phyloP scores from a whole-genome alignment of 2,797 vertebrate genomes.

The Siniperca scherzeri region DNA sequence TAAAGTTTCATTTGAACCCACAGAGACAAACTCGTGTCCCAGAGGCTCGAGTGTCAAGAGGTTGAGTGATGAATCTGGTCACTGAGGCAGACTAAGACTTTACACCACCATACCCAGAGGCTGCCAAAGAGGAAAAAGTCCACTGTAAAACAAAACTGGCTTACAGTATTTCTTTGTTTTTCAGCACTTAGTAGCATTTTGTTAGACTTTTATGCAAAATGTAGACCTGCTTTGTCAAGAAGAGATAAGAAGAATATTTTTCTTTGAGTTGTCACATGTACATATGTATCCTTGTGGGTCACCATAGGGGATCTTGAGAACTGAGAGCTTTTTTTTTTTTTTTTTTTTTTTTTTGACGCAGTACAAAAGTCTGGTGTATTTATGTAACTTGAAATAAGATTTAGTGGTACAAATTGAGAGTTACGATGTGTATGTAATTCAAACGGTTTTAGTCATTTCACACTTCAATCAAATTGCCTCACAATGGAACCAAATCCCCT shows the following conservation, averaged over 20 bases:
- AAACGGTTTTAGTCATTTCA: not conserved
- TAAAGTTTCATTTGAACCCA: conserved; percentile 45
- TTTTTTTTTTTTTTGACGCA: not conserved
- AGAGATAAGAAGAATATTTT: not conserved
- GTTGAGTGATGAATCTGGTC: conserved; percentile 47
- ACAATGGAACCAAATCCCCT: not conserved
- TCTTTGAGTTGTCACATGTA: not conserved
- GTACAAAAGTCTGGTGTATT: not conserved
- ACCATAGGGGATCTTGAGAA: not conserved
- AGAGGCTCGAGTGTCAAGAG: conserved; percentile 39
- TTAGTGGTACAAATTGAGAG: not conserved
- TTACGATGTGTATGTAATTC: not conserved
- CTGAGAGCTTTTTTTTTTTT: not conserved
- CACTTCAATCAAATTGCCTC: not conserved
- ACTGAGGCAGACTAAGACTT: conserved; percentile 38
- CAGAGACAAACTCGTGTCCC: conserved; percentile 35
- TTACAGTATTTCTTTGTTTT: not conserved
- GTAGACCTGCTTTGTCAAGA: not conserved
- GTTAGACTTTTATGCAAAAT: conserved; percentile 1
- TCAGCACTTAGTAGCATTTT: not conserved
- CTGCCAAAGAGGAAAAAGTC: conserved; percentile 4
- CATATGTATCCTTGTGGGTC: not conserved
- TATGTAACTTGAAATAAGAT: not conserved
- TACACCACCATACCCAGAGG: conserved; percentile 26
- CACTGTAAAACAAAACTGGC: conserved; percentile 2